A percentile compares a stretch with the other conserved stretches of the same genome.
Conservation (phyloP, 2,888 invertebrate species). For the Megamerina dolium region DNA sequence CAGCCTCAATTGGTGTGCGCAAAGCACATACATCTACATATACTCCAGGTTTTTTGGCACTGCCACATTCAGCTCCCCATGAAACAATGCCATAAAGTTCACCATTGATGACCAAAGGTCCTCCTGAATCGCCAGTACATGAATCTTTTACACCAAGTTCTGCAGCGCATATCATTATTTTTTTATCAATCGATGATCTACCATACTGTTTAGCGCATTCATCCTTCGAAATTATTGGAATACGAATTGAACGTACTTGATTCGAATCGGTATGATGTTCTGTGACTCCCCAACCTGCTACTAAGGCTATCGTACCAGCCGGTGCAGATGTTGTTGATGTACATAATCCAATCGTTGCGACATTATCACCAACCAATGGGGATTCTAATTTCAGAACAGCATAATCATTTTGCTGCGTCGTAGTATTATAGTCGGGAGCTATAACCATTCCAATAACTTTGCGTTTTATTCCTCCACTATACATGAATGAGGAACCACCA, state of each 20-base stretch:
- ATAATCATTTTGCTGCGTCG: no score
- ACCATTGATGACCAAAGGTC: neutral
- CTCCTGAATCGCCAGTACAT: neutral
- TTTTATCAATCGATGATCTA: neutral
- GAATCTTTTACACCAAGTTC: neutral
- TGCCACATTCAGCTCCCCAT: neutral
- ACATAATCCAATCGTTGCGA: no score
- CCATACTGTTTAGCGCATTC: neutral
- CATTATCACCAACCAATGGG: no score
- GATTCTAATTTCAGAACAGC: no score
- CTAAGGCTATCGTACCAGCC: no score
- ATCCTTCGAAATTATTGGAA: neutral
- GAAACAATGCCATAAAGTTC: neutral
- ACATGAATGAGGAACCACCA: no score
- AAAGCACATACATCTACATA: neutral
- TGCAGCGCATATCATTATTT: neutral
- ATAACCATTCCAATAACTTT: no score
- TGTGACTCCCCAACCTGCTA: neutral
- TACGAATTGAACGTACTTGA: neutral
- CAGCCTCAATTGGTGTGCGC: neutral
- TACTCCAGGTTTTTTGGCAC: neutral
- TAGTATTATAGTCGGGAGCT: no score
- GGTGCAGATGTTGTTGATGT: no score
- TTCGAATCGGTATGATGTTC: neutral
- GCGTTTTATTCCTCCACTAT: no score